A percentile compares a stretch with the other conserved stretches of the same genome.
Conservation (phyloP, 2,113 vertebrate genomes). For the Myanophis thanlyinensis region DNA sequence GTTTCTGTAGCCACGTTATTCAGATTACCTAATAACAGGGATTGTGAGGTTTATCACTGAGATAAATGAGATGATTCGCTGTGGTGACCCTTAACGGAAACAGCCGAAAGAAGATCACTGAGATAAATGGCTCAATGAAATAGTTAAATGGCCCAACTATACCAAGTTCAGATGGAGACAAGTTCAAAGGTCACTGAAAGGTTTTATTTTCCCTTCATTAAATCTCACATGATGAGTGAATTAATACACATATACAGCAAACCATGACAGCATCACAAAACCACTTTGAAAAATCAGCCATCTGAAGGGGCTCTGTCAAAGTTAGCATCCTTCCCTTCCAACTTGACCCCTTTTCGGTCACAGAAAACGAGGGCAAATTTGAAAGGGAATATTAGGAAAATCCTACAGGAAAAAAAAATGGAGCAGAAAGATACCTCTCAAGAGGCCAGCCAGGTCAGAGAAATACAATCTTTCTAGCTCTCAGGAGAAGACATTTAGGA, state of each 20-base stretch:
- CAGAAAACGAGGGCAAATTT: not conserved
- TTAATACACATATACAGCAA: not conserved
- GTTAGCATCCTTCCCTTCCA: not conserved
- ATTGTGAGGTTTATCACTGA: slow-evolving; percentile 51
- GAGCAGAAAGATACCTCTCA: not conserved
- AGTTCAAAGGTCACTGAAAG: not conserved
- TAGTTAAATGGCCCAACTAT: slow-evolving; percentile 22
- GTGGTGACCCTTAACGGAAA: too few relatives aligned
- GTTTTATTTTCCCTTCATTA: slow-evolving; percentile 36
- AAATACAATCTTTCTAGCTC: not conserved
- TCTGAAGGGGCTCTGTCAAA: not conserved
- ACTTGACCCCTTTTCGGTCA: not conserved
- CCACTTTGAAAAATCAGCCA: not conserved
- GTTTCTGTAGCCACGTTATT: slow-evolving; percentile 48
- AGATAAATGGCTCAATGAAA: slow-evolving; percentile 53
- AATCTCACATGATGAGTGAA: slow-evolving; percentile 21
- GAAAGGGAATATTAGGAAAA: not conserved
- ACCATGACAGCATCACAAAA: not conserved
- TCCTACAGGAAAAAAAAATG: slow-evolving; percentile 8
- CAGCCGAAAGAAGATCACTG: too few relatives aligned
- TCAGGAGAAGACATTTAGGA: not conserved
- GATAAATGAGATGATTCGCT: too few relatives aligned
- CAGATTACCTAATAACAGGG: slow-evolving; percentile 62
- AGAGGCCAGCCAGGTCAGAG: not conserved
- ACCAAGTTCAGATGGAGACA: slow-evolving; percentile 48